A percentile compares a stretch with the other conserved stretches of the same genome.
phyloP scores from a whole-genome alignment of 2,797 vertebrate genomes.

The Gymnopithys bicolor region DNA sequence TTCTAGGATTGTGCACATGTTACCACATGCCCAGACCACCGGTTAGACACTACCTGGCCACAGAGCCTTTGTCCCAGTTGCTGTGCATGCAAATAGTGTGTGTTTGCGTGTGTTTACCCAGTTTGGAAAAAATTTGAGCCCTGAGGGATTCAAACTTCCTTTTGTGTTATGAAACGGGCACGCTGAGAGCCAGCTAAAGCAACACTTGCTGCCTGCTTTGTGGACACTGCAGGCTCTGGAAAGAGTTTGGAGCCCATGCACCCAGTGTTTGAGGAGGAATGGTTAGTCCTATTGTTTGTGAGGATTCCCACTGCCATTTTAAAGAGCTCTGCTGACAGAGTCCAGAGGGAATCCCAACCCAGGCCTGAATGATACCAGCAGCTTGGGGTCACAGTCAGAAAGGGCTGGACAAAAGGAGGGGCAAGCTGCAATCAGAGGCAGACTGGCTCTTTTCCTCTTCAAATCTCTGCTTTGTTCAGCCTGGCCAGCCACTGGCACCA shows the following conservation, averaged over 20 bases:
- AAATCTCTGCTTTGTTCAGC: not conserved
- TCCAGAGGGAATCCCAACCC: not conserved
- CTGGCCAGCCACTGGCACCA: not conserved
- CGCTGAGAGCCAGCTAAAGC: not conserved
- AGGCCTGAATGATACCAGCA: not conserved
- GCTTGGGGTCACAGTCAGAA: not conserved
- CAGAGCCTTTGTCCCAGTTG: constrained; percentile 25
- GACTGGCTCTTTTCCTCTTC: not conserved
- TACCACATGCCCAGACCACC: constrained; percentile 34
- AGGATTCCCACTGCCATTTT: not conserved
- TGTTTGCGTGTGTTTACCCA: constrained; percentile 11
- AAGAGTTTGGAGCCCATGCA: not conserved
- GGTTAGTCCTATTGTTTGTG: fast-evolving
- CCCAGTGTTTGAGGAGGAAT: not conserved
- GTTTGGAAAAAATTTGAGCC: constrained; percentile 45
- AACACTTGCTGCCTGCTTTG: not conserved
- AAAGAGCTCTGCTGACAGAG: not conserved
- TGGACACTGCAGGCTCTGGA: not conserved
- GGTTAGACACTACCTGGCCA: constrained; percentile 5
- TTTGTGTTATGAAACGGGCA: not conserved
- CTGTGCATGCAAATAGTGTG: constrained; percentile 2
- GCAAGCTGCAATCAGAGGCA: not conserved
- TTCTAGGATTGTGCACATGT: not conserved
- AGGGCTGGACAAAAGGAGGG: not conserved
- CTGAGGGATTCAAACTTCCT: constrained; percentile 1